Percentiles rank a stretch among this genome's conserved stretches.
These are phyloP conservation scores for Neoitamus cyanurus DNA, from an alignment of 2,888 invertebrate genomes.

Conservation along the genomic window DNA sequence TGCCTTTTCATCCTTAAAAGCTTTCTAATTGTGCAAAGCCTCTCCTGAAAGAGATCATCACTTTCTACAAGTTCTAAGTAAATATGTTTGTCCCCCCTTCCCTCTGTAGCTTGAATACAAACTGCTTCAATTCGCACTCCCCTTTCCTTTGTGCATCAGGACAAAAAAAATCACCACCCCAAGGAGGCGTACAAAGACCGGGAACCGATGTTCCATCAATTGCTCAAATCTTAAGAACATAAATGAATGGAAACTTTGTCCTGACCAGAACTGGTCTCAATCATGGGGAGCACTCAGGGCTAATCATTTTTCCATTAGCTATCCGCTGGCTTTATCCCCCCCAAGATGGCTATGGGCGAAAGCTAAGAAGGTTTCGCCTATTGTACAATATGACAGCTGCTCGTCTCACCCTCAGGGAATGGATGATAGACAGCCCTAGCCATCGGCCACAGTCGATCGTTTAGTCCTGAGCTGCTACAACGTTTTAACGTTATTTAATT, in stretches of 20 bases:
- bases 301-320: constrained; percentile 42
- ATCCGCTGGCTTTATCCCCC: neutral
- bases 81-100: neutral
- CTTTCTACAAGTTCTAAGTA: constrained; percentile 21
- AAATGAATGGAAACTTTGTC: constrained; percentile 21
- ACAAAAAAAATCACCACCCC: neutral
- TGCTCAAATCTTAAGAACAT: constrained; percentile 38
- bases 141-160: neutral
- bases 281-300: constrained; percentile 17
- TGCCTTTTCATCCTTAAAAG: constrained; percentile 33
- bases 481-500: constrained; percentile 26
- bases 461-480: neutral
- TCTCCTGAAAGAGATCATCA: constrained; percentile 14
- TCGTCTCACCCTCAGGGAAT: neutral
- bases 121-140: neutral
- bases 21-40: constrained; percentile 34
- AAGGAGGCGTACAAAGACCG: neutral
- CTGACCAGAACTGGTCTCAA: constrained; percentile 22
- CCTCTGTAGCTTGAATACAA: neutral
- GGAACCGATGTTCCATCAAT: constrained; percentile 38
- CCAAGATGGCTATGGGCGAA: neutral
- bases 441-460: neutral
- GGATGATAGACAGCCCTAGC: neutral
- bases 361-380: neutral
- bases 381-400: constrained; percentile 1